These are phyloP conservation scores for Geotrypetes seraphini DNA, from an alignment of 2,797 vertebrate species.

Conservation along the genomic window DNA sequence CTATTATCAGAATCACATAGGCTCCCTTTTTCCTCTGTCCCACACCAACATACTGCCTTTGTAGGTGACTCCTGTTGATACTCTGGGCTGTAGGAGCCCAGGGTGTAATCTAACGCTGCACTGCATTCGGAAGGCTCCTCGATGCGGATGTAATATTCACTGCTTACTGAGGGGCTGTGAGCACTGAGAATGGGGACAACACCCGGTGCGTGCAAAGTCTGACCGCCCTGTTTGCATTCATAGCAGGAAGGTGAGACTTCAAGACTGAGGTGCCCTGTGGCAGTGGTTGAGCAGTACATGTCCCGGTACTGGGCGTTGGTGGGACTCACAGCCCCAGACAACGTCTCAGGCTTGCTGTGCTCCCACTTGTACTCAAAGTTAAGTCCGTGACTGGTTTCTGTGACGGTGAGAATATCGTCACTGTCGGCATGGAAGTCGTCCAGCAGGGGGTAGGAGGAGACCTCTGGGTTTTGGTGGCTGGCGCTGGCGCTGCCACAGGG, in stretches of 20 bases:
- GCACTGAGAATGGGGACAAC: conserved; percentile 84
- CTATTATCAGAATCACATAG: conserved; percentile 65
- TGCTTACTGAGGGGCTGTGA: conserved; percentile 78
- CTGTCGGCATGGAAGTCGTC: conserved; percentile 67
- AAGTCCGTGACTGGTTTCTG: conserved; percentile 88
- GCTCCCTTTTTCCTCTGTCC: conserved; percentile 42
- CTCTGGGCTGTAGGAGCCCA: conserved; percentile 70
- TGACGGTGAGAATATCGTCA: conserved; percentile 87
- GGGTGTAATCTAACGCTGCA: conserved; percentile 67
- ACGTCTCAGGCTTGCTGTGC: conserved; percentile 65
- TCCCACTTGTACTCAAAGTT: conserved; percentile 98
- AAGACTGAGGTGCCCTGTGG: conserved; percentile 49
- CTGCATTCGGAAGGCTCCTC: conserved; percentile 74
- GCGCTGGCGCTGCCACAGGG: conserved; percentile 44
- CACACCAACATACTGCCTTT: conserved; percentile 53
- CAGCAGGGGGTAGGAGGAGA: conserved; percentile 80
- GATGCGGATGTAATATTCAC: conserved; percentile 90
- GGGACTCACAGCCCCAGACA: conserved; percentile 53
- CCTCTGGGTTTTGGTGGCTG: conserved; percentile 38
- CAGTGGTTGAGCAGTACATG: conserved; percentile 65
- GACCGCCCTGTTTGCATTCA: conserved; percentile 49
- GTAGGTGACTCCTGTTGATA: conserved; percentile 44
- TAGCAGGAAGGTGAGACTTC: conserved; percentile 76
- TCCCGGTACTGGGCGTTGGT: conserved; percentile 62
- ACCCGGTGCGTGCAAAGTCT: conserved; percentile 52